phyloP scores from a whole-genome alignment of 2,113 vertebrate genomes.

The Fregetta grallaria region DNA sequence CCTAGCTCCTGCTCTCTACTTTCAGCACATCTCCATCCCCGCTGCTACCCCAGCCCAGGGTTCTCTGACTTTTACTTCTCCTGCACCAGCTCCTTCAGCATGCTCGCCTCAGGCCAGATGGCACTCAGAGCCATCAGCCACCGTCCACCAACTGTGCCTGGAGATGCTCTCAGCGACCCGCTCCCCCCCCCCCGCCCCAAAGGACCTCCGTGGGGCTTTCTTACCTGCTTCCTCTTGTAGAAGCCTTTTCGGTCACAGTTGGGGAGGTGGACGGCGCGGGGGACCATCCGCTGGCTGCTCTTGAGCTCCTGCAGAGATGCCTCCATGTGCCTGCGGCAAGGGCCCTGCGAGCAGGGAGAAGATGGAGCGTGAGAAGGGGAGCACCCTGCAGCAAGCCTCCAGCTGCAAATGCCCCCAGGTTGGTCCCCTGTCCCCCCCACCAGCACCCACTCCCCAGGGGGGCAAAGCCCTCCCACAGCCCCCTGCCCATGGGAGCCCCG shows the following conservation, averaged over 20 bases:
- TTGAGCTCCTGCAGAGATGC: constrained; percentile 94
- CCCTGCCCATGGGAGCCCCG: rapidly evolving
- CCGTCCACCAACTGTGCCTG: background rate
- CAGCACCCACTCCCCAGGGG: rapidly evolving
- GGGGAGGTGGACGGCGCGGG: constrained; percentile 91
- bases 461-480: background rate
- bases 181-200: no score
- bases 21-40: background rate
- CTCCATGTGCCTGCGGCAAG: constrained; percentile 95
- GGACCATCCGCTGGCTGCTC: constrained; percentile 87
- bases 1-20: background rate
- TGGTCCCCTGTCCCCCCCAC: rapidly evolving
- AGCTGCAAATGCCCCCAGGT: background rate
- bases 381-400: background rate
- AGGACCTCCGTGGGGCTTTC: background rate
- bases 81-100: background rate
- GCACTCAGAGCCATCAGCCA: background rate
- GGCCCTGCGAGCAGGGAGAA: constrained; percentile 77
- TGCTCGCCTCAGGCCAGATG: background rate
- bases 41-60: background rate
- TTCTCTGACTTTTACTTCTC: background rate
- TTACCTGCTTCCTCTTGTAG: constrained; percentile 98
- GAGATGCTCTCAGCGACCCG: background rate
- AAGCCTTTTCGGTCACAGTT: constrained; percentile 98
- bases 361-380: background rate